These are phyloP conservation scores for Mohoua ochrocephala DNA, from an alignment of 2,113 vertebrate genomes.

Conservation along the genomic window DNA sequence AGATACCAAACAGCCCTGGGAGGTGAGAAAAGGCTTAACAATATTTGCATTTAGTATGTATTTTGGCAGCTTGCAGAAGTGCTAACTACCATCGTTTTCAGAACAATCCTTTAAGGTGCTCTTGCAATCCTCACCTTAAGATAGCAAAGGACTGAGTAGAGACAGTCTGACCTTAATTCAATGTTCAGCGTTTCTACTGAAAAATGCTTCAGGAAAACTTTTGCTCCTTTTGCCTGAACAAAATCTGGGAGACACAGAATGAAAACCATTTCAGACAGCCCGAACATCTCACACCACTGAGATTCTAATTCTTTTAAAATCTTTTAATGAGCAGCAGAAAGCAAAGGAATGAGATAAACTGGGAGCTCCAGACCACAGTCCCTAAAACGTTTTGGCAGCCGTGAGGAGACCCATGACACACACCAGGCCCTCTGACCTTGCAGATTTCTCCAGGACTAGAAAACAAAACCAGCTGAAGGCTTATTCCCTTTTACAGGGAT, in stretches of 20 bases:
- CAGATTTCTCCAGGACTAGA: background rate
- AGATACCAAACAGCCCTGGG: background rate
- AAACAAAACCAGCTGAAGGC: background rate
- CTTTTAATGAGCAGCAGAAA: background rate
- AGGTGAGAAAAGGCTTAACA: background rate
- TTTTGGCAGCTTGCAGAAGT: background rate
- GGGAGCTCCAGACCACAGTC: background rate
- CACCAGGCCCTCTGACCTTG: background rate
- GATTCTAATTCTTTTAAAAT: background rate
- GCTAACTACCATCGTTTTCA: fast-evolving
- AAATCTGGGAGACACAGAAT: background rate
- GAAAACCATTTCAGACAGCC: background rate
- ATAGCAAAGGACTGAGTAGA: background rate
- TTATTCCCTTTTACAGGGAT: background rate
- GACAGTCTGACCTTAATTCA: background rate
- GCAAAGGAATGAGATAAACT: background rate
- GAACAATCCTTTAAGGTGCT: background rate
- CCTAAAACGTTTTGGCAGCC: fast-evolving
- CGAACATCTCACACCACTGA: background rate
- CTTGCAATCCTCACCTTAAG: background rate
- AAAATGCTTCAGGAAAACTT: background rate
- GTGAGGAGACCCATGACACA: background rate
- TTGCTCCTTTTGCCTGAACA: background rate
- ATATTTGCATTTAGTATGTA: background rate
- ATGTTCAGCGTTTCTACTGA: background rate